Evolutionary conservation across 1,140 invertebrate genomes (phyloP), one percentile per base, ranked within the genome.

Genomic region (Cherax destructor): DNA sequence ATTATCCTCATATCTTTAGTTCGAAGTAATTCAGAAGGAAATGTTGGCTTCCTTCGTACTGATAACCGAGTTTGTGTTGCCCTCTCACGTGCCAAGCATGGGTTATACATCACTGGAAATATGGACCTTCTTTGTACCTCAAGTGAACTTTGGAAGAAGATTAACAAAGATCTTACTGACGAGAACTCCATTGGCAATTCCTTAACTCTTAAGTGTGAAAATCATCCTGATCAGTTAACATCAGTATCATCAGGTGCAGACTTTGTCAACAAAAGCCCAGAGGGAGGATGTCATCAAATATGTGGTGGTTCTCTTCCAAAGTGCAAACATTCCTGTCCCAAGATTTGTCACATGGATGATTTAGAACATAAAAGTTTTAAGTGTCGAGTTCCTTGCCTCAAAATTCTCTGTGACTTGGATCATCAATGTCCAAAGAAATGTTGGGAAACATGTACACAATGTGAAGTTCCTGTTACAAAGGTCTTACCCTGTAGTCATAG

Each of bases 1-100:
- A 97, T 98, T 50, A 96, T 98, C 88, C 94, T 98, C 93, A n/a
- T 98, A 13, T 98, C 98, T 0, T 94, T 98, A 4, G 97, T 98
- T 94, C n/a, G 98, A 89, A 97, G 96, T 94, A 97, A 97, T 93
- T 90, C 94, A 6, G 94, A 96, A 9, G 95, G 95, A 30, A 96
- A 95, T 47, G 96, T 98, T 93, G 98, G 98, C 4, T 98, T 98
- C 95, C 94, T 98, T 4, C 95, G 95, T 49, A 96, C 95, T 76
- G 95, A 96, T 84, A 98, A 98, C 94, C 95, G 98, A 83, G 95
- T 98, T 72, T 98, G 97, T 95, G 97, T 98, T 2, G 97, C 97
- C 10, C 94, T 98, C 10, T 98, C 97, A 0, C 94, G 97, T 93
- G 97, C 97, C 0, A 96, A 96, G 94, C 95, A 96, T 94, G 98